Evolutionary conservation across 2,113 vertebrate genomes (phyloP).

Genomic region (Bucco capensis): DNA sequence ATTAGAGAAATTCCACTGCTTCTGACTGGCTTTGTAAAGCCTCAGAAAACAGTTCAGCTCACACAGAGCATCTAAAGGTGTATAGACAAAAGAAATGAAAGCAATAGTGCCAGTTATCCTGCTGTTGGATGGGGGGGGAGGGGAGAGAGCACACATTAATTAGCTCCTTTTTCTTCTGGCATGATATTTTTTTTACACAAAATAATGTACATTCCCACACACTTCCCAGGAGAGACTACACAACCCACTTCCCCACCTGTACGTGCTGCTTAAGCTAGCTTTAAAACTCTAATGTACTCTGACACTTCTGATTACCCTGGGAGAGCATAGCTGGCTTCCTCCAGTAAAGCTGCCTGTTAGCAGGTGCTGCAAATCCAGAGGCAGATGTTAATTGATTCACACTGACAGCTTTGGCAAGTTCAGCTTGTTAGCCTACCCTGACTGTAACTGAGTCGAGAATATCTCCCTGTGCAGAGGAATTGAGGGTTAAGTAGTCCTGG

Average conservation of each 20-base stretch:
- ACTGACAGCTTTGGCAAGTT: not conserved
- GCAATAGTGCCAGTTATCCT: not conserved
- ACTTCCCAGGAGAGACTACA: not conserved
- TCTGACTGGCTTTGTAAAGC: not conserved
- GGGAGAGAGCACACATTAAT: not conserved
- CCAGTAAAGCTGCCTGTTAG: not conserved
- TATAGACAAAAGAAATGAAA: not conserved
- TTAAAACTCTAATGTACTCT: constrained; percentile 8
- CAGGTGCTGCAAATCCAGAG: constrained; percentile 44
- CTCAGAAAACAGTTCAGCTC: not conserved
- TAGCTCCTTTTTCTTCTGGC: not conserved
- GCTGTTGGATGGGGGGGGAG: not conserved
- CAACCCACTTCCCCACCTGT: not conserved
- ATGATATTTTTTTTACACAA: not conserved
- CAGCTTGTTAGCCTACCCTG: not conserved
- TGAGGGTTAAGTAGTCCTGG: not conserved
- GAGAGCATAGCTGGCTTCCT: not conserved
- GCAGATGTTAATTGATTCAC: constrained; percentile 49
- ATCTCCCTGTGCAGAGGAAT: not conserved
- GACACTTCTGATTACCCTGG: not conserved
- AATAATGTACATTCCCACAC: not conserved
- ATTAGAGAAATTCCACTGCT: not conserved
- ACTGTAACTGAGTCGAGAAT: not conserved
- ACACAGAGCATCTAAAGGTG: not conserved
- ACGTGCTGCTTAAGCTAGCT: not conserved